Conservation (phyloP, 2,888 invertebrate genomes). For the Diabrotica balteata region DNA sequence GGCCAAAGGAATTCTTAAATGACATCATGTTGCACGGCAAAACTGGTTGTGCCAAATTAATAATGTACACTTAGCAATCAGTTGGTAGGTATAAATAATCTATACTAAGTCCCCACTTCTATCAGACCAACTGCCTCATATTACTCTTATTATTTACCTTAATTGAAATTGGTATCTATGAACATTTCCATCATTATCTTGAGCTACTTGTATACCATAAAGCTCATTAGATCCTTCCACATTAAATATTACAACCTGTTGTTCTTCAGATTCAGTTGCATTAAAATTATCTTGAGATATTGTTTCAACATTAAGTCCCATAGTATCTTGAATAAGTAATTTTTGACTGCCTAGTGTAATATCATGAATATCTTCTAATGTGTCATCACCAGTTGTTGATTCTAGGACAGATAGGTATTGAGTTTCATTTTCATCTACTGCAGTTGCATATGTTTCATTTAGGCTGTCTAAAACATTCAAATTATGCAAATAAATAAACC, state of each 20-base stretch:
- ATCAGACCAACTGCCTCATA: too few relatives aligned
- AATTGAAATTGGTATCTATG: constrained; percentile 59
- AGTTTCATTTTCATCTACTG: constrained; percentile 50
- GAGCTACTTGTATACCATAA: constrained; percentile 55
- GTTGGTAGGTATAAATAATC: too few relatives aligned
- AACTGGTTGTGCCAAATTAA: too few relatives aligned
- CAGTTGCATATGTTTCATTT: constrained; percentile 53
- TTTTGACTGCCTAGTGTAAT: constrained; percentile 41
- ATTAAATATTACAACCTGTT: constrained; percentile 53
- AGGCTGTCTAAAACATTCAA: constrained; percentile 42
- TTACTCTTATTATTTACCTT: constrained; percentile 43
- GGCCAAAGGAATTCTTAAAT: too few relatives aligned
- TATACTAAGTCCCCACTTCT: too few relatives aligned
- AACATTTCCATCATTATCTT: constrained; percentile 57
- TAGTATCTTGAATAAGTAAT: constrained; percentile 32
- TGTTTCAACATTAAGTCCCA: constrained; percentile 21
- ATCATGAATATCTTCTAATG: constrained; percentile 46
- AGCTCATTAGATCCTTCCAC: constrained; percentile 57
- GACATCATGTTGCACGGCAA: too few relatives aligned
- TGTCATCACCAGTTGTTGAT: constrained; percentile 42
- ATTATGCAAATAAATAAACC: too few relatives aligned
- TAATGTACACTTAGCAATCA: too few relatives aligned
- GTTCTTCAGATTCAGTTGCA: constrained; percentile 30
- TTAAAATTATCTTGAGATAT: constrained; percentile 23
- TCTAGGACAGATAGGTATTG: constrained; percentile 56